These are phyloP conservation scores for Bombyx mori DNA, from an alignment of 1,140 invertebrate genomes.

Conservation along the genomic window ASM3026992v2 NC_085115.1:12564501-12565000, in stretches of 20 bases:
- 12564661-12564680: constrained; percentile 55
- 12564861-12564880: constrained; percentile 47
- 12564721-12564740: constrained; percentile 69
- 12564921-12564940: constrained; percentile 47
- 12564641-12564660: constrained; percentile 57
- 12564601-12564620: constrained; percentile 47
- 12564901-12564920: constrained; percentile 49
- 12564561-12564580: constrained; percentile 46
- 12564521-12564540: constrained; percentile 24
- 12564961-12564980: constrained; percentile 84
- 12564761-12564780: constrained; percentile 57
- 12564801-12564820: constrained; percentile 30
- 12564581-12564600: constrained; percentile 49
- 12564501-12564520: constrained; percentile 40
- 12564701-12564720: constrained; percentile 67
- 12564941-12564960: constrained; percentile 72
- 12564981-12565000: constrained; percentile 84
- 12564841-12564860: constrained; percentile 51
- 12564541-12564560: constrained; percentile 35
- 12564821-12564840: constrained; percentile 53
- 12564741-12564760: constrained; percentile 63
- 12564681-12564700: constrained; percentile 57
- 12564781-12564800: constrained; percentile 27
- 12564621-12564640: constrained; percentile 60
- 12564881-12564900: constrained; percentile 63